These are phyloP conservation scores for Leptodactylus fallax DNA, from an alignment of 2,797 vertebrate species.

Conservation along the genomic window DNA sequence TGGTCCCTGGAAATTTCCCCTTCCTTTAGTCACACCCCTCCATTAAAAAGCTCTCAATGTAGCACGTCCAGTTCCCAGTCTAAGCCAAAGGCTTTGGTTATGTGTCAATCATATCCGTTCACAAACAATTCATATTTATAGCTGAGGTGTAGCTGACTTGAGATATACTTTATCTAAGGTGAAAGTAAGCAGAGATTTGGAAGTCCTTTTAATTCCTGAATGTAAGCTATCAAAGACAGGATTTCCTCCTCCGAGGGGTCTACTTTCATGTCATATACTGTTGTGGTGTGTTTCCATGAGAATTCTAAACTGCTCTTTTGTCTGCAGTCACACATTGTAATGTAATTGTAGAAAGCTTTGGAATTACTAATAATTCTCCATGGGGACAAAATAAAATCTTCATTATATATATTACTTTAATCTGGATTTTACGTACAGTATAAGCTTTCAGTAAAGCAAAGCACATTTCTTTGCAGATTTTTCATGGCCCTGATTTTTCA, in stretches of 20 bases:
- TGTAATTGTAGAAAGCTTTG: background rate
- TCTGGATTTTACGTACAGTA: background rate
- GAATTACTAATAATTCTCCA: background rate
- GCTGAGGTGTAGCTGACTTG: conserved; percentile 33
- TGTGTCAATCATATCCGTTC: conserved; percentile 58
- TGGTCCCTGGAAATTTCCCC: conserved; percentile 21
- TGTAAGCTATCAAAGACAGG: conserved; percentile 56
- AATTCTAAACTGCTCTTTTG: conserved; percentile 35
- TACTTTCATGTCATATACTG: conserved; percentile 42
- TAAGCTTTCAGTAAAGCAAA: background rate
- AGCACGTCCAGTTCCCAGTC: conserved; percentile 8
- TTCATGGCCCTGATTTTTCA: background rate
- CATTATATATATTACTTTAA: background rate
- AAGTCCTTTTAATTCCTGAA: conserved; percentile 51
- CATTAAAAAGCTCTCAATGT: background rate
- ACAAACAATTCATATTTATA: conserved; percentile 43
- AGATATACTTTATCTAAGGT: conserved; percentile 59
- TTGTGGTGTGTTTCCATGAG: conserved; percentile 29
- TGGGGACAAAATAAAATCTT: background rate
- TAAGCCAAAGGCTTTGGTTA: conserved; percentile 27
- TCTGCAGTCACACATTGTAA: conserved; percentile 16
- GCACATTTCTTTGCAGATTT: background rate
- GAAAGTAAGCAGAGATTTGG: conserved; percentile 49
- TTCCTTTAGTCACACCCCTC: conserved; percentile 41
- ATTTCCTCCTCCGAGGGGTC: conserved; percentile 51